Conservation (phyloP, 2,113 vertebrate species). For the Eulemur rufifrons region DNA sequence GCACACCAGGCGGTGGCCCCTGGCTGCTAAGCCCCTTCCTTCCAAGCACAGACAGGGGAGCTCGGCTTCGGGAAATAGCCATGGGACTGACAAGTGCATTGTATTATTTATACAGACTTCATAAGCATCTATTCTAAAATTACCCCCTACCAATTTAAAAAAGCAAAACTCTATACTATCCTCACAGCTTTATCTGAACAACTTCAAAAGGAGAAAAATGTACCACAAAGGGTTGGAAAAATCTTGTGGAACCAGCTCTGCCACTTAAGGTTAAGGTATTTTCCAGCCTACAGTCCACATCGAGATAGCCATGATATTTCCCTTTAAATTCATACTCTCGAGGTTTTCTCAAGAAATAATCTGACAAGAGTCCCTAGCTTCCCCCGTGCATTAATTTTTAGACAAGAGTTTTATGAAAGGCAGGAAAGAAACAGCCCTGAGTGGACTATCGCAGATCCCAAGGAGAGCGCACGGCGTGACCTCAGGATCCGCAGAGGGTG, state of each 20-base stretch:
- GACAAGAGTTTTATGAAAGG: neutral
- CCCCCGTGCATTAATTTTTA: neutral
- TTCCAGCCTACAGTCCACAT: neutral
- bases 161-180: neutral
- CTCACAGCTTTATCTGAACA: neutral
- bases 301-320: neutral
- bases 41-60: neutral
- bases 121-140: conserved; percentile 41
- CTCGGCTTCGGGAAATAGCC: neutral
- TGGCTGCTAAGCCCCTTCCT: neutral
- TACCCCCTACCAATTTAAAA: neutral
- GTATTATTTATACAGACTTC: neutral
- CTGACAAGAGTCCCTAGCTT: neutral
- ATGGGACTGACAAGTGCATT: neutral
- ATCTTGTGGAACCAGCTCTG: conserved; percentile 51
- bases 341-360: neutral
- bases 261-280: conserved; percentile 7
- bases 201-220: conserved; percentile 1
- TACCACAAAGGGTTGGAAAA: conserved; percentile 14
- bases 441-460: neutral
- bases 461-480: neutral
- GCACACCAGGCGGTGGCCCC: neutral
- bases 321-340: neutral
- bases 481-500: neutral
- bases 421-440: neutral